A percentile compares a stretch with the other conserved stretches of the same genome.
Evolutionary conservation across 2,888 invertebrate species (phyloP).

Genomic region (Ophraella communa): DNA sequence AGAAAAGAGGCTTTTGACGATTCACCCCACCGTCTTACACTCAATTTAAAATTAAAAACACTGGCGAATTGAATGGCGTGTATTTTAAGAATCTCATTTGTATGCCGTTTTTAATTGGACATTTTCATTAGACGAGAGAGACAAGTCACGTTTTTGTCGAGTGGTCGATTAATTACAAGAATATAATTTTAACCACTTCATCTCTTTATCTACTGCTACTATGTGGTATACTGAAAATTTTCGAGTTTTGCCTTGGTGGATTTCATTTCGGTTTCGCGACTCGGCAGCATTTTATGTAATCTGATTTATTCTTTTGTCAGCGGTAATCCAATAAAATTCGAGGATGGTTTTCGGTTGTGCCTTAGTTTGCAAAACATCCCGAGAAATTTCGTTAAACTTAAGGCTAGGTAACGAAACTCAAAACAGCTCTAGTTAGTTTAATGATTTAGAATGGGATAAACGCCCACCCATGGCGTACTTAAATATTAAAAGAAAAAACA

Average conservation of each 20-base stretch:
- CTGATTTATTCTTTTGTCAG: neutral
- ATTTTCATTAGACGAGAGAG: constrained; percentile 48
- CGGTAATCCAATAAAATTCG: neutral
- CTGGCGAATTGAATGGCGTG: constrained; percentile 43
- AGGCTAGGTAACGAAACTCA: too few relatives aligned
- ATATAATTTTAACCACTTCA: constrained; percentile 36
- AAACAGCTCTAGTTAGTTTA: too few relatives aligned
- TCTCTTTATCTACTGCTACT: constrained; percentile 13
- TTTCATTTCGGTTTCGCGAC: neutral
- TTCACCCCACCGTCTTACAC: constrained; percentile 36
- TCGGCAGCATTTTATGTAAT: neutral
- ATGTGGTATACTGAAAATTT: neutral
- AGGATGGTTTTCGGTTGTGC: neutral
- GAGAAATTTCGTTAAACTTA: too few relatives aligned
- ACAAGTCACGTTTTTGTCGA: constrained; percentile 47
- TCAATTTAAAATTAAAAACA: constrained; percentile 48
- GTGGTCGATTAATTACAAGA: constrained; percentile 40
- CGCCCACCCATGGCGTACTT: too few relatives aligned
- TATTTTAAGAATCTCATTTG: constrained; percentile 50
- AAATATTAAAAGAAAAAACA: too few relatives aligned
- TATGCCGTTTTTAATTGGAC: constrained; percentile 52
- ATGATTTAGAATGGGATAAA: too few relatives aligned
- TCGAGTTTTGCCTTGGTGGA: neutral
- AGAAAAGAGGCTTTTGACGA: constrained; percentile 28
- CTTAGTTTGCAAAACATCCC: neutral